Evolutionary conservation across 2,888 invertebrate genomes (phyloP).

Genomic region (Muscina levida): DNA sequence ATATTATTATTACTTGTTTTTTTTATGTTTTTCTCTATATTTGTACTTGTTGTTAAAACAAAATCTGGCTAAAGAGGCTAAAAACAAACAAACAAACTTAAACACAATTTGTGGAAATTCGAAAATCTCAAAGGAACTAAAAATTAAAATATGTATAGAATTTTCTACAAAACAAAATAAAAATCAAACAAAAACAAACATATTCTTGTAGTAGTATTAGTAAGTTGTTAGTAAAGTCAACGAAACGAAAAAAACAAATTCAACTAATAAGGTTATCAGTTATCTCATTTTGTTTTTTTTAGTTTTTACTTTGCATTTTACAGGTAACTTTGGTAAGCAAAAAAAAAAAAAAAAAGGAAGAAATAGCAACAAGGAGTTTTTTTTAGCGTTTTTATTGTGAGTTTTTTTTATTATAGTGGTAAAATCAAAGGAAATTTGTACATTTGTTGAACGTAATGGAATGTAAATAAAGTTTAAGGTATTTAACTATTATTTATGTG

Average conservation of each 20-base stretch:
- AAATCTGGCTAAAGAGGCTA: conserved; percentile 64
- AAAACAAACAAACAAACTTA: conserved; percentile 52
- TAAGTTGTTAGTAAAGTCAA: conserved; percentile 7
- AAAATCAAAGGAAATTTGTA: conserved; percentile 56
- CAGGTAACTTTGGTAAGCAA: conserved; percentile 66
- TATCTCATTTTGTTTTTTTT: conserved; percentile 31
- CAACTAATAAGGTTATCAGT: conserved; percentile 61
- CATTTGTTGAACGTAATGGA: no score
- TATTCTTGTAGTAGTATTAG: neutral
- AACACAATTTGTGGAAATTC: conserved; percentile 21
- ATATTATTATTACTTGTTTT: conserved; percentile 11
- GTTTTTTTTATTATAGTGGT: no score
- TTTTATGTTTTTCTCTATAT: conserved; percentile 48
- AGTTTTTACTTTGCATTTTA: conserved; percentile 54
- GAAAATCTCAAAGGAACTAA: conserved; percentile 40
- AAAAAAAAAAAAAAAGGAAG: conserved; percentile 57
- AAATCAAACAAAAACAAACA: neutral
- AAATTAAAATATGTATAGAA: conserved; percentile 61
- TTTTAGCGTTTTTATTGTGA: neutral
- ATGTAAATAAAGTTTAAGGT: no score
- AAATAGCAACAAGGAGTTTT: conserved; percentile 46
- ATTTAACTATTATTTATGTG: no score
- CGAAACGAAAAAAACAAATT: no score
- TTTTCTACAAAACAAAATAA: conserved; percentile 57
- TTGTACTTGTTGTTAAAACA: conserved; percentile 66